Conservation (phyloP, 2,888 invertebrate genomes). For the Halictus ligatus region DNA sequence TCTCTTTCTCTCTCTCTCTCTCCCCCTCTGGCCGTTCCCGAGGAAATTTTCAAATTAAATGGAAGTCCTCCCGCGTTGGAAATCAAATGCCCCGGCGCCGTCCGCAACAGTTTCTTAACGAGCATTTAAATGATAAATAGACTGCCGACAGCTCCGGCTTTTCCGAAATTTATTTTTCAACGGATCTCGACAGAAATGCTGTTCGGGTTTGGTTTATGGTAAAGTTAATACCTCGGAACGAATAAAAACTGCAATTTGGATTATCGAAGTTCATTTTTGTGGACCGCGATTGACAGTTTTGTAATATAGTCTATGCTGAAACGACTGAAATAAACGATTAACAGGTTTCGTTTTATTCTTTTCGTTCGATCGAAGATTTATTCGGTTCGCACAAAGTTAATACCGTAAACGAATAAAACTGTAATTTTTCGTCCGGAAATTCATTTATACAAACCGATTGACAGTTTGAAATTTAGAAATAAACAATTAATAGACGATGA, state of each 20-base stretch:
- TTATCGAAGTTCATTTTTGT: no score
- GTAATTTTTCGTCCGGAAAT: neutral
- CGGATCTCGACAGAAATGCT: neutral
- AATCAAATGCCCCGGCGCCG: constrained; percentile 5
- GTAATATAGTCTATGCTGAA: no score
- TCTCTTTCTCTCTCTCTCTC: neutral
- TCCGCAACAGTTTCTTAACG: constrained; percentile 9
- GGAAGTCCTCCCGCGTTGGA: constrained; percentile 7
- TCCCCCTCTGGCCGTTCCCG: neutral
- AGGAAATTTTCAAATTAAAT: constrained; percentile 16
- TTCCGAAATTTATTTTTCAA: neutral
- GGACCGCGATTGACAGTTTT: no score
- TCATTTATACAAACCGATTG: neutral
- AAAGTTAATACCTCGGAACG: neutral
- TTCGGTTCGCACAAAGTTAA: neutral
- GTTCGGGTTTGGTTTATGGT: neutral
- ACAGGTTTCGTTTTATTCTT: no score
- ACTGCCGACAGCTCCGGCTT: neutral
- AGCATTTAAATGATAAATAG: constrained; percentile 9
- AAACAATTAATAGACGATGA: neutral
- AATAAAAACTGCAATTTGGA: no score
- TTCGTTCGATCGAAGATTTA: no score
- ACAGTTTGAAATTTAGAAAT: neutral
- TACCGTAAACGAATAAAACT: neutral
- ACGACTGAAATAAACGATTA: no score